phyloP scores from a whole-genome alignment of 2,888 invertebrate species.

The Melinopterus prodromus region DNA sequence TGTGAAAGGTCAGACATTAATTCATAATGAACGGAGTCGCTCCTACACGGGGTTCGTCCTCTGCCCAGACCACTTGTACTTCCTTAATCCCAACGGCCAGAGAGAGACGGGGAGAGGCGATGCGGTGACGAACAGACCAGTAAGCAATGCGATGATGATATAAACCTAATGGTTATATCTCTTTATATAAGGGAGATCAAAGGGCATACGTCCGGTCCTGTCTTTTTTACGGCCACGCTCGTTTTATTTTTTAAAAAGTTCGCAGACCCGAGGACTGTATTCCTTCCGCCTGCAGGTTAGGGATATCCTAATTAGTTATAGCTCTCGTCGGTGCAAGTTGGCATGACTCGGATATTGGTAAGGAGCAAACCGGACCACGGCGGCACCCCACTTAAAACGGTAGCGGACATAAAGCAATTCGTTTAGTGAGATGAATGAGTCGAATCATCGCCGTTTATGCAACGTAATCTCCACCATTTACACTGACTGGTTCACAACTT shows the following conservation, averaged over 20 bases:
- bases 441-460: not conserved
- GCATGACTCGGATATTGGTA: slow-evolving; percentile 45
- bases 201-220: slow-evolving; percentile 51
- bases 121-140: slow-evolving; percentile 55
- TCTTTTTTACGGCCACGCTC: not conserved
- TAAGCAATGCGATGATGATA: slow-evolving; percentile 57
- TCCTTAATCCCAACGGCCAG: slow-evolving; percentile 57
- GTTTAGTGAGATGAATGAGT: not conserved
- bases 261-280: slow-evolving; percentile 55
- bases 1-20: slow-evolving; percentile 57
- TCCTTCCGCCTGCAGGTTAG: slow-evolving; percentile 51
- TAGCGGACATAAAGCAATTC: not conserved
- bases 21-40: slow-evolving; percentile 59
- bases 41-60: slow-evolving; percentile 47
- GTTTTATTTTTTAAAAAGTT: slow-evolving; percentile 48
- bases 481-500: not conserved
- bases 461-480: not conserved
- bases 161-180: slow-evolving; percentile 63
- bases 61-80: slow-evolving; percentile 59
- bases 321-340: slow-evolving; percentile 53
- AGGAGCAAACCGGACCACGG: slow-evolving; percentile 13
- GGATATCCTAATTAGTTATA: slow-evolving; percentile 52
- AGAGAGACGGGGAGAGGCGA: slow-evolving; percentile 42
- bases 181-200: slow-evolving; percentile 59
- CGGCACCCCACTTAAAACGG: slow-evolving; percentile 20